phyloP scores from a whole-genome alignment of 92 coral and sea anemone species.

The Porites evermanni region DNA sequence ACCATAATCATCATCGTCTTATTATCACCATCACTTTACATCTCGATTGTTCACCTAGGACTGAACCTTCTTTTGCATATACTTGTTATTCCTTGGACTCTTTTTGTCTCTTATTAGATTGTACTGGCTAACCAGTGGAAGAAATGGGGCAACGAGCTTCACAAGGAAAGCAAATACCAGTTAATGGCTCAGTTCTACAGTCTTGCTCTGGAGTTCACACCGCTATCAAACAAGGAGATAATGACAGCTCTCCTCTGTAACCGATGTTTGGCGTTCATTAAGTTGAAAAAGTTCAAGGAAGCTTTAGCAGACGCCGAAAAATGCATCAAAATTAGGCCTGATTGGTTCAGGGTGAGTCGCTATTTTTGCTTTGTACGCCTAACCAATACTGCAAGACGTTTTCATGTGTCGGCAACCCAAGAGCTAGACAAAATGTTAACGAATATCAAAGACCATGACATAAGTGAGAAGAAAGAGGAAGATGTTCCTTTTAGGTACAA shows the following conservation, averaged over 20 bases:
- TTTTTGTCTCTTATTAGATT: background rate
- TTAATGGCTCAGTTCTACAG: constrained; percentile 39
- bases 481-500: too few species aligned
- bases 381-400: background rate
- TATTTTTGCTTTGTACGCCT: background rate
- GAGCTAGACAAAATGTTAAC: too few species aligned
- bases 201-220: constrained; percentile 54
- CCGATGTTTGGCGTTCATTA: constrained; percentile 42
- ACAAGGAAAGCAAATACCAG: constrained; percentile 20
- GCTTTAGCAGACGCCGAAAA: constrained; percentile 65
- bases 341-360: constrained; percentile 63
- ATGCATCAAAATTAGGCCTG: constrained; percentile 53
- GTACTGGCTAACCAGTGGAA: constrained; percentile 28
- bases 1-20: too few species aligned
- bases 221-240: constrained; percentile 13
- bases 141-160: constrained; percentile 39
- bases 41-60: too few species aligned
- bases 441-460: too few species aligned
- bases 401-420: too few species aligned
- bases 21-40: too few species aligned
- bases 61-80: too few species aligned
- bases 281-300: constrained; percentile 14
- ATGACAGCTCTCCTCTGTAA: constrained; percentile 48
- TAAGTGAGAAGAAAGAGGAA: too few species aligned
- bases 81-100: background rate